Percentiles rank a stretch among this genome's conserved stretches.
Conservation (phyloP, 2,888 invertebrate species). For the Catocala nupta region DNA sequence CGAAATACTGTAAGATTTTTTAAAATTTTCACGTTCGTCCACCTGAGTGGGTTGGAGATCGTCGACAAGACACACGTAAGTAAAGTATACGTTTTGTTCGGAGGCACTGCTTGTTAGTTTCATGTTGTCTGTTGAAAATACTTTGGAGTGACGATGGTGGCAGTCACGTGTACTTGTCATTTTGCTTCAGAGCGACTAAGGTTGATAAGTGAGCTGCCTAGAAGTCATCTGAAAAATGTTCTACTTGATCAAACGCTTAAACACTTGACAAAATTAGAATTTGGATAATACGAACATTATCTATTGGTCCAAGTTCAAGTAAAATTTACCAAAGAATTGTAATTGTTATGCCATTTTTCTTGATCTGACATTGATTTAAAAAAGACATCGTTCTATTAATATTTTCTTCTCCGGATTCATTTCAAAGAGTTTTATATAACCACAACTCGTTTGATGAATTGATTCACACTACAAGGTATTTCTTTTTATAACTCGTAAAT, state of each 20-base stretch:
- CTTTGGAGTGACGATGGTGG: slow-evolving; percentile 22
- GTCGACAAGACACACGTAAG: slow-evolving; percentile 74
- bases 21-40: slow-evolving; percentile 24
- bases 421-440: slow-evolving; percentile 5
- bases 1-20: not conserved
- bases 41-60: slow-evolving; percentile 60
- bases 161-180: slow-evolving; percentile 40
- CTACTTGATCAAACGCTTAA: slow-evolving; percentile 29
- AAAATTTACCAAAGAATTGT: slow-evolving; percentile 20
- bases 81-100: slow-evolving; percentile 72
- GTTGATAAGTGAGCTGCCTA: slow-evolving; percentile 16
- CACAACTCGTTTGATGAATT: not conserved
- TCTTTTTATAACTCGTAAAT: slow-evolving; percentile 9
- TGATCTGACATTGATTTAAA: slow-evolving; percentile 45
- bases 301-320: slow-evolving; percentile 17
- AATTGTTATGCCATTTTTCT: slow-evolving; percentile 35
- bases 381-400: slow-evolving; percentile 30
- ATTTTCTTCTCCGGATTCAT: slow-evolving; percentile 17
- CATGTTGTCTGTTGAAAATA: slow-evolving; percentile 49
- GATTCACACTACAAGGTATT: not conserved
- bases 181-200: slow-evolving; percentile 22
- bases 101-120: slow-evolving; percentile 67
- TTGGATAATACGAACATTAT: slow-evolving; percentile 38
- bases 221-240: slow-evolving; percentile 47
- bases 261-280: slow-evolving; percentile 31